Base-by-base conservation (phyloP, 2,888 invertebrate genomes). In the Spodoptera littoralis region DNA sequence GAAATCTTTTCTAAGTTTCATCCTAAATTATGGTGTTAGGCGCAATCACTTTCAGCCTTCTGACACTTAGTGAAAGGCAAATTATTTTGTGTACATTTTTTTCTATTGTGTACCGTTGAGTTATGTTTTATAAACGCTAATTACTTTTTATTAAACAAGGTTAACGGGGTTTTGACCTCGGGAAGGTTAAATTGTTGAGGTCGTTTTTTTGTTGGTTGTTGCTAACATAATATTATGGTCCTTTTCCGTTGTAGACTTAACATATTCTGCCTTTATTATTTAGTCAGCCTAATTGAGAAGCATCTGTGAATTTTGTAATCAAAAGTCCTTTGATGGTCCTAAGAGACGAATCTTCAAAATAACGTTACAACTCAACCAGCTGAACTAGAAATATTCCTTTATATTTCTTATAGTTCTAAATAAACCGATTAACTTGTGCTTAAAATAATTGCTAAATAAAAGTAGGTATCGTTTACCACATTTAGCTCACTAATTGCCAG, bases 1-100 rank as follows among this genome's bases (percentile, higher is more conserved):
- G 86, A 85, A 90, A 90, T 90, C 90, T 92, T 92, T 91, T 88
- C 87, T 84, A 90, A 90, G 84, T 90, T 84, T 86, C 73, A 68
- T 80, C 81, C 80, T 89, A 88, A 92, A 88, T 92, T 91, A 91
- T 89, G 87, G 88, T 84, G 85, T 90, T 88, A 83, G 80, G 77
- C 85, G 83, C 91, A 92, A 93, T 92, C 90, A 89, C 89, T 88
- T 84, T 84, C 70, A 73, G 80, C 80, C 81, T 6, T 79, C 76
- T 76, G 81, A 81, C 85, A 86, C 83, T 87, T 82, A 58, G 71
- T 75, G 76, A 76, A 82, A 72, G 76, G 72, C 71, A 77, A 80
- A 83, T 85, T 82, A 75, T 81, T 79, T 78, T 84, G 72, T 71
- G 50, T 70, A 12, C 49, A 43, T 78, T 76, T 78, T 76, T 67